Conservation (phyloP, 2,797 vertebrate genomes). For the Podarcis siculus region DNA sequence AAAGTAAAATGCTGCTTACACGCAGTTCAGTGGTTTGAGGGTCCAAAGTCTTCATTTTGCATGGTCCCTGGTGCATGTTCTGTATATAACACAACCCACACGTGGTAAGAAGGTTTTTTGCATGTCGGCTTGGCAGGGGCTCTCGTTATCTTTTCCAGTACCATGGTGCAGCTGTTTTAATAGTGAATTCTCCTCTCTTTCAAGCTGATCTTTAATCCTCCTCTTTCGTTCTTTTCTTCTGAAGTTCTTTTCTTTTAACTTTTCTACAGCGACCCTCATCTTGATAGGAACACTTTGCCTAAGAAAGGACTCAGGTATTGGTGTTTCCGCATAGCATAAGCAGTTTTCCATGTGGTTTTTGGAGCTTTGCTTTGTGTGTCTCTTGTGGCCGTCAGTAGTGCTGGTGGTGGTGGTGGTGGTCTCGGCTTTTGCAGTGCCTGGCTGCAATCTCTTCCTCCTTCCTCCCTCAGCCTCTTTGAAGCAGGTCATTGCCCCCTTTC, state of each 20-base stretch:
- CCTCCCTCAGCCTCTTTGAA: neutral
- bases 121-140: slow-evolving; percentile 67
- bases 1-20: neutral
- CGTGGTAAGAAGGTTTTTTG: slow-evolving; percentile 52
- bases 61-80: slow-evolving; percentile 56
- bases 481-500: neutral
- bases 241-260: slow-evolving; percentile 86
- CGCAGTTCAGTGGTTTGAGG: neutral
- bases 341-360: slow-evolving; percentile 73
- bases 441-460: slow-evolving; percentile 50
- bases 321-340: slow-evolving; percentile 70
- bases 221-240: slow-evolving; percentile 72
- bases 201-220: slow-evolving; percentile 44
- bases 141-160: slow-evolving; percentile 50
- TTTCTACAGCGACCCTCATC: slow-evolving; percentile 90
- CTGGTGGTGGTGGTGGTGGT: slow-evolving; percentile 67
- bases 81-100: slow-evolving; percentile 37
- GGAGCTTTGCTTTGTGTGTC: slow-evolving; percentile 74
- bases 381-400: slow-evolving; percentile 62
- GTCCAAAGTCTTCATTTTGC: slow-evolving; percentile 38
- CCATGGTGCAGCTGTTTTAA: slow-evolving; percentile 57
- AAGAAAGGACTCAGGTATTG: slow-evolving; percentile 98
- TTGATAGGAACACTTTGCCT: slow-evolving; percentile 99
- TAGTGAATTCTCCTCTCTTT: slow-evolving; percentile 24
- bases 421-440: slow-evolving; percentile 68